A percentile compares a stretch with the other conserved stretches of the same genome.
These are phyloP conservation scores for Pristis pectinata DNA, from an alignment of 2,797 vertebrate species.

Conservation along the genomic window DNA sequence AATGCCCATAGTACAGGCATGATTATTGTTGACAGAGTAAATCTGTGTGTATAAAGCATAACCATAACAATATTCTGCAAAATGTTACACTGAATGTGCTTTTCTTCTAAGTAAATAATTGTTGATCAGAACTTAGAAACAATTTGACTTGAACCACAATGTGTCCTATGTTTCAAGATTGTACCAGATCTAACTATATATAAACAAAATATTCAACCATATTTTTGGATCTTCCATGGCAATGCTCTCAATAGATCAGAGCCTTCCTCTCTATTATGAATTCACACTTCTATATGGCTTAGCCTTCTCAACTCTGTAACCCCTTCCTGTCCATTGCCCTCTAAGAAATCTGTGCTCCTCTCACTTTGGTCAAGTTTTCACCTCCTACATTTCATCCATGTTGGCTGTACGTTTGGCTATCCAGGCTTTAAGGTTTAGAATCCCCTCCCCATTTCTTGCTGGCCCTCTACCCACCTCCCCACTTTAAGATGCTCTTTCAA, in stretches of 20 bases:
- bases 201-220: not conserved
- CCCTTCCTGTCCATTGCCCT: not conserved
- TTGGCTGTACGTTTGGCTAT: not conserved
- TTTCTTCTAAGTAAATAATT: not conserved
- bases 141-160: not conserved
- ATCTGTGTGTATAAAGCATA: not conserved
- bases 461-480: no score
- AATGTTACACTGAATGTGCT: not conserved
- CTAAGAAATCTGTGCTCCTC: not conserved
- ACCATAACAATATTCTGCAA: not conserved
- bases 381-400: not conserved
- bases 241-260: not conserved
- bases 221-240: not conserved
- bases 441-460: not conserved
- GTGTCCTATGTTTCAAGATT: not conserved
- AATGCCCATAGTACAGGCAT: not conserved
- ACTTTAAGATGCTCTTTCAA: not conserved
- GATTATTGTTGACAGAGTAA: constrained; percentile 11
- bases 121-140: not conserved
- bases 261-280: not conserved
- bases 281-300: no score
- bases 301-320: not conserved
- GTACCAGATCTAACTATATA: not conserved
- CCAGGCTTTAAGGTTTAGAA: not conserved
- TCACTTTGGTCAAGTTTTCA: not conserved